Base-by-base conservation (phyloP, 2,797 vertebrate genomes). In the Sebastes aleutianus region DNA sequence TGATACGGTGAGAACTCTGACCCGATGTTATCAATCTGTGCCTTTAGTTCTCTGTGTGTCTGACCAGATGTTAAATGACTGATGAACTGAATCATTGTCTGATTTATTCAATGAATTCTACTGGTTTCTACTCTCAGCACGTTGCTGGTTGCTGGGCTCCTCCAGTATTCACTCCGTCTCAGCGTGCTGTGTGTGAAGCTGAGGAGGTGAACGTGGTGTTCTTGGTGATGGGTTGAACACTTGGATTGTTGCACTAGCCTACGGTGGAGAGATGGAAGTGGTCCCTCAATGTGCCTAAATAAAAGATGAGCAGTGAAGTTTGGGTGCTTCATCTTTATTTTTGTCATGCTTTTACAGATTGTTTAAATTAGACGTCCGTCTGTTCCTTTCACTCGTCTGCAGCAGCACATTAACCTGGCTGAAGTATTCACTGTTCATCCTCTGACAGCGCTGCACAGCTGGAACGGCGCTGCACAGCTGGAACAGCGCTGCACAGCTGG, bases 211-310 rank as follows among this genome's bases (percentile, higher is more conserved):
- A 26, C 59, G n/a, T 47, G 69, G 75, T 70, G 76, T 85, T 74
- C 59, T 93, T 93, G 96, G 96, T 95, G 76, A 94, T 88, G 92
- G 93, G 93, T 83, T 90, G 75, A 95, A 87, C 90, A 86, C 96
- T 93, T 90, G 85, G 64, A 78, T 67, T 84, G 32, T 79, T 90
- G 88, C 85, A 86, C 78, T 63, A 74, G 70, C 94, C 92, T 93
- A 94, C 94, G 95, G 91, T 89, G 91, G 83, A 90, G 90, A 92
- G 89, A 92, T 93, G 90, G 91, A 93, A 88, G 92, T 87, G 90
- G 94, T 95, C 93, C 93, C 93, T 96, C 94, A 87, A 94, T 95
- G 96, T 97, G 96, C 96, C 95, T 96, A 91, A 97, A 97, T 97
- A 96, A 97, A 97, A 88, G 27, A 83, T 85, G 34, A 92, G 89